These are phyloP conservation scores for Sphaeramia orbicularis DNA, from an alignment of 2,797 vertebrate genomes.

Conservation along the genomic window DNA sequence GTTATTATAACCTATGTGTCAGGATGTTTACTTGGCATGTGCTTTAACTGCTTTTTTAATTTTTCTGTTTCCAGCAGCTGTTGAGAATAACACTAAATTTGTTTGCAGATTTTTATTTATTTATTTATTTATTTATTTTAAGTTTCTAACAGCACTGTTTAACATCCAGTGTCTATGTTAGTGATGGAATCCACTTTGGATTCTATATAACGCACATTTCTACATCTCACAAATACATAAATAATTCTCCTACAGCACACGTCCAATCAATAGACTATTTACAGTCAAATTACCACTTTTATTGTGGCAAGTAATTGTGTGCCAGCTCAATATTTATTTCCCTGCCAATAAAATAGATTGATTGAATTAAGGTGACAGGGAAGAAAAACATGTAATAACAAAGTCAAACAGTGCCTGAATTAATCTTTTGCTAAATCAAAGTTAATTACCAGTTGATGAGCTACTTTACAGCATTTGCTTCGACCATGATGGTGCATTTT, in stretches of 20 bases:
- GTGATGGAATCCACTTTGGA: constrained; percentile 24
- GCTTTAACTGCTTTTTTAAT: constrained; percentile 73
- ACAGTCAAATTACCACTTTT: constrained; percentile 70
- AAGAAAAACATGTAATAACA: constrained; percentile 47
- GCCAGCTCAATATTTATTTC: constrained; percentile 62
- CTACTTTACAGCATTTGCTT: constrained; percentile 25
- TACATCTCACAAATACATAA: constrained; percentile 39
- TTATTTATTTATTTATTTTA: constrained; percentile 36
- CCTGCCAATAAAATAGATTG: constrained; percentile 61
- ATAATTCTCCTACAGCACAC: constrained; percentile 49
- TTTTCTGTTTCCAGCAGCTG: constrained; percentile 72
- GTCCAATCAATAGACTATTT: constrained; percentile 65
- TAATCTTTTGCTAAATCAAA: constrained; percentile 35
- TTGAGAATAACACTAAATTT: constrained; percentile 63
- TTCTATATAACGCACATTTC: constrained; percentile 9
- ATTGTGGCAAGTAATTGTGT: constrained; percentile 66
- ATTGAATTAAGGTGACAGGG: constrained; percentile 39
- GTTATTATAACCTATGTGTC: constrained; percentile 52
- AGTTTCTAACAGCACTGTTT: constrained; percentile 29
- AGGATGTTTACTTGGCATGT: constrained; percentile 68
- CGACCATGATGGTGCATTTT: constrained; percentile 24
- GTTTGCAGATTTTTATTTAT: constrained; percentile 55
- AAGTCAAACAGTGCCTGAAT: constrained; percentile 37
- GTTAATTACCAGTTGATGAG: constrained; percentile 38
- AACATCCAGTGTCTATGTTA: constrained; percentile 20